Evolutionary conservation across 2,113 vertebrate species (phyloP).

Genomic region (Pyrgilauda ruficollis): DNA sequence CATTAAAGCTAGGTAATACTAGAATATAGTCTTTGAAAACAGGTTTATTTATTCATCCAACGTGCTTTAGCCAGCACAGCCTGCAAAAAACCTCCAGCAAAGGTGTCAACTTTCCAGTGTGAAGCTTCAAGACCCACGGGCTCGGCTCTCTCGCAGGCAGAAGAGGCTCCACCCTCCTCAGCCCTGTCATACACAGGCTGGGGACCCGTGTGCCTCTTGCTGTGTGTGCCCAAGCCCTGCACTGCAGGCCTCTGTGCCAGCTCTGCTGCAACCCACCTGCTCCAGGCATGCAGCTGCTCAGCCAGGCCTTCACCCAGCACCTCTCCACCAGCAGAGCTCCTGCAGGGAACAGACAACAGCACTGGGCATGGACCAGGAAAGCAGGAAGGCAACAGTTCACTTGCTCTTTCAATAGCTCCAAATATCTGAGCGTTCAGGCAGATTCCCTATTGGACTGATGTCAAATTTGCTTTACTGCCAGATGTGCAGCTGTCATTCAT

Average conservation of each 20-base stretch:
- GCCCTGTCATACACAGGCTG: rapidly evolving
- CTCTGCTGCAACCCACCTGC: rapidly evolving
- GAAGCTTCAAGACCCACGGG: neutral
- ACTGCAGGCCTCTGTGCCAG: neutral
- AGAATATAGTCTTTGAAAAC: neutral
- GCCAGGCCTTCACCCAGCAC: neutral
- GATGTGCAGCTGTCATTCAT: neutral
- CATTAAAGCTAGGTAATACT: neutral
- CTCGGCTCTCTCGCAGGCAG: too few species aligned
- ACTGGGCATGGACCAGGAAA: rapidly evolving
- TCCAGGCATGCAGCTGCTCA: rapidly evolving
- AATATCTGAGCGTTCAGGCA: neutral
- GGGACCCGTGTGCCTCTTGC: neutral
- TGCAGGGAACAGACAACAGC: neutral
- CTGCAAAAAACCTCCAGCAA: neutral
- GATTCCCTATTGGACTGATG: neutral
- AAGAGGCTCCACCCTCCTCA: neutral
- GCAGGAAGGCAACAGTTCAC: neutral
- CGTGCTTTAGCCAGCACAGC: neutral
- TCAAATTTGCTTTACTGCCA: neutral
- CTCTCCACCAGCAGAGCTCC: neutral
- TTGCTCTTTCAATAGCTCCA: neutral
- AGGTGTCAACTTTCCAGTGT: neutral
- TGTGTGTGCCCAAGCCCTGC: neutral
- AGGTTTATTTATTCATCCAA: neutral